These are phyloP conservation scores for Oreochromis aureus DNA, from an alignment of 2,113 vertebrate genomes.

Conservation along the genomic window DNA sequence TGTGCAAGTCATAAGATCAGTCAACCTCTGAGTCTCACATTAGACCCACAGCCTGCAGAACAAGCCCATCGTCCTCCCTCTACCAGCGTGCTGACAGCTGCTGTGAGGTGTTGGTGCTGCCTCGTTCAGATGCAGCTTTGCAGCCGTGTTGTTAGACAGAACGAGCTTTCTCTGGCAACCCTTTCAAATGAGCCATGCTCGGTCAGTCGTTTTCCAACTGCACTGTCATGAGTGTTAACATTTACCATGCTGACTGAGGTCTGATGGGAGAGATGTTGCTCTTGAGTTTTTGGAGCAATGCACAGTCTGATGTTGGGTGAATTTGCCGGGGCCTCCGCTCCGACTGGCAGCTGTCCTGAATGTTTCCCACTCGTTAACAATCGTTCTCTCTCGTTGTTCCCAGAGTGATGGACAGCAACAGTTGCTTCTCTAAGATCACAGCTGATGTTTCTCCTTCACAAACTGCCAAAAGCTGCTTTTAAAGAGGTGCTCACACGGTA, in stretches of 20 bases:
- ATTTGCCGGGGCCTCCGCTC: fast-evolving
- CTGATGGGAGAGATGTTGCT: background rate
- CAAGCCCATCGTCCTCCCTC: background rate
- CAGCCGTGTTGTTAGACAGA: background rate
- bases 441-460: background rate
- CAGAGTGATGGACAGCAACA: background rate
- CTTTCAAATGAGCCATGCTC: background rate
- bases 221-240: background rate
- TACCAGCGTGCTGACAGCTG: background rate
- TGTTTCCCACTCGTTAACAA: background rate
- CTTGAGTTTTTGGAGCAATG: background rate
- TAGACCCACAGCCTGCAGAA: background rate
- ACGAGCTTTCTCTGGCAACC: background rate
- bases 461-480: background rate
- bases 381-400: background rate
- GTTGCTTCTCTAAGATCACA: background rate
- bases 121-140: background rate
- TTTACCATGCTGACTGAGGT: background rate
- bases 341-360: background rate
- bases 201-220: background rate
- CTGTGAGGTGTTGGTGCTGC: background rate
- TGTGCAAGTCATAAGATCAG: background rate
- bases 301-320: background rate
- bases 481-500: background rate
- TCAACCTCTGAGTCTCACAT: background rate